Evolutionary conservation across 2,888 invertebrate species (phyloP), one percentile per base, ranked within the genome.

Genomic region (Mythimna impura): DNA sequence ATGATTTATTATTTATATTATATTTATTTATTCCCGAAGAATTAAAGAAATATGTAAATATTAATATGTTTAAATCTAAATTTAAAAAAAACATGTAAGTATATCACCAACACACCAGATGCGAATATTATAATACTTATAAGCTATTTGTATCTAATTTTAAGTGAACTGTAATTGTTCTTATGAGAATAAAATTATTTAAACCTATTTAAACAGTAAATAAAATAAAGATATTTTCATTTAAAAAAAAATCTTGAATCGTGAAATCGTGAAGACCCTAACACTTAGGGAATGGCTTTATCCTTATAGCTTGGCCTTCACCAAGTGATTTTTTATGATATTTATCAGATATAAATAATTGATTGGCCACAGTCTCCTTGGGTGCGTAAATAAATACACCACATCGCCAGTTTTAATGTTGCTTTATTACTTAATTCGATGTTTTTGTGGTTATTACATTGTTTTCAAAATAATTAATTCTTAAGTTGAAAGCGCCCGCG

Each of bases 291-390:
- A 77, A 79, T 55, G 52, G 62, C 43, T 81, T 70, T 71, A 69
- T 71, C 62, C 66, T 67, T 69, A 40, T 25, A 65, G 43, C 30
- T n/a, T 75, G 72, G 52, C 77, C 81, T 76, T 74, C 73, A 61
- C 54, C 63, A 55, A 79, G 72, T 66, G 73, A 73, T 20, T 81
- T 83, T 83, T 85, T 86, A 84, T 76, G 72, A 80, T 80, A 73
- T 80, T 81, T 76, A 85, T 81, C 73, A 65, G 72, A 69, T 73
- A 73, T 75, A 68, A 73, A 84, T 83, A 84, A 84, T 77, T 80
- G 78, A 78, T 84, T 82, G 80, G 61, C 34, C n/a, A 61, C 60
- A 81, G 50, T 72, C 57, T 57, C 75, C 57, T 34, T 17, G 61
- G 34, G 34, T 10, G 40, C 65, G 50, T 75, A 73, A 74, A 66